Percentiles rank a stretch among this genome's conserved stretches.
Evolutionary conservation across 2,888 invertebrate genomes (phyloP).

Genomic region (Andrena bicolor): DNA sequence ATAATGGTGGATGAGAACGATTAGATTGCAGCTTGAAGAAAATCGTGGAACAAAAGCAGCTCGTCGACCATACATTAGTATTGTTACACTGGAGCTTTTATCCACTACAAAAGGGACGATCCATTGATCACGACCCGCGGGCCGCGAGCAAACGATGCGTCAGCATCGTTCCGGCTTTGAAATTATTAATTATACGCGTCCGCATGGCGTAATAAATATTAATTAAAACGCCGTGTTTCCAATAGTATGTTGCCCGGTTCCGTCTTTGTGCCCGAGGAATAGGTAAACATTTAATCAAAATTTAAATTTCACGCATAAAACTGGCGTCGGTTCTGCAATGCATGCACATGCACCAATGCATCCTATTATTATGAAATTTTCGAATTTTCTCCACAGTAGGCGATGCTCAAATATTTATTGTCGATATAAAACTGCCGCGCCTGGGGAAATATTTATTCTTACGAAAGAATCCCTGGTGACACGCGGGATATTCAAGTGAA

Average conservation of each 20-base stretch:
- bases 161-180: slow-evolving; percentile 4
- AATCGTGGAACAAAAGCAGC: slow-evolving; percentile 14
- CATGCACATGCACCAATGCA: slow-evolving; percentile 27
- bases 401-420: slow-evolving; percentile 19
- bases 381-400: slow-evolving; percentile 16
- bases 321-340: slow-evolving; percentile 41
- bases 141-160: background rate
- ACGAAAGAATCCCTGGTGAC: background rate
- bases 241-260: slow-evolving; percentile 16
- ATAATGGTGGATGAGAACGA: background rate
- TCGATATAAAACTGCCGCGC: slow-evolving; percentile 7
- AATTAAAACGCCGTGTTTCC: slow-evolving; percentile 40
- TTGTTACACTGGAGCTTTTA: slow-evolving; percentile 21
- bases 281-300: slow-evolving; percentile 50
- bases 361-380: slow-evolving; percentile 29
- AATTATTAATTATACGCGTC: slow-evolving; percentile 34
- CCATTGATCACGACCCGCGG: slow-evolving; percentile 25
- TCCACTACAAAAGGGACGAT: slow-evolving; percentile 13
- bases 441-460: background rate
- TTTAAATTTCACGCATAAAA: slow-evolving; percentile 52
- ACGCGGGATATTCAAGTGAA: slow-evolving; percentile 1
- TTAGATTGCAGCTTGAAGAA: background rate
- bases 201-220: slow-evolving; percentile 41
- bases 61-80: slow-evolving; percentile 21
- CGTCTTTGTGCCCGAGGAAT: slow-evolving; percentile 8